These are phyloP conservation scores for Euglossa dilemma DNA, from an alignment of 1,140 invertebrate species.

Conservation along the genomic window DNA sequence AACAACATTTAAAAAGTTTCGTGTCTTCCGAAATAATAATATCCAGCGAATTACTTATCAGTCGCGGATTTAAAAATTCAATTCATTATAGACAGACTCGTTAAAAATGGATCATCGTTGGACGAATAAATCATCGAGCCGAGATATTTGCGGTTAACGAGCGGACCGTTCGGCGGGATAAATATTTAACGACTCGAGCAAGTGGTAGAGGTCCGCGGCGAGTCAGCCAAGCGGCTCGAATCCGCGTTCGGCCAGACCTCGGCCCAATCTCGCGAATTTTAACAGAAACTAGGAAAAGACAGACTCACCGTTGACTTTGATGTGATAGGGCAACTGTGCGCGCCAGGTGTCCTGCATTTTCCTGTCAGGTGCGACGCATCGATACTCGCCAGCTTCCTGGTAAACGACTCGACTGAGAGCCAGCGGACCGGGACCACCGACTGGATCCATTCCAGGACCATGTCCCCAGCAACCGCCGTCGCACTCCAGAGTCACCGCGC, in stretches of 20 bases:
- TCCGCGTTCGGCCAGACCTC: not conserved
- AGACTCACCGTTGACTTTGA: conserved; percentile 84
- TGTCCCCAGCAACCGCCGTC: conserved; percentile 86
- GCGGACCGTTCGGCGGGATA: too few relatives aligned
- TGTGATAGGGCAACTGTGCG: conserved; percentile 82
- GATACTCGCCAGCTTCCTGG: conserved; percentile 89
- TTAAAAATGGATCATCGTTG: too few relatives aligned
- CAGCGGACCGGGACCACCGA: conserved; percentile 84
- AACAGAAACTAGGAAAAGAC: fast-evolving
- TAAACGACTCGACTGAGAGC: conserved; percentile 88
- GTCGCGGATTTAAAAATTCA: too few relatives aligned
- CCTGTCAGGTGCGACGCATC: conserved; percentile 86
- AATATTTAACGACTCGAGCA: too few relatives aligned
- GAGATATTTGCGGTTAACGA: not conserved
- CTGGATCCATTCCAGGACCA: conserved; percentile 85
- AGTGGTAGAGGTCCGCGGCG: not conserved
- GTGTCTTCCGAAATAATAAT: too few relatives aligned
- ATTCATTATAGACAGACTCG: not conserved
- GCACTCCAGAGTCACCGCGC: conserved; percentile 92
- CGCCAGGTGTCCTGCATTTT: conserved; percentile 82
- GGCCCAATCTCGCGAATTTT: not conserved
- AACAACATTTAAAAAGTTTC: too few relatives aligned
- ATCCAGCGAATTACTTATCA: too few relatives aligned
- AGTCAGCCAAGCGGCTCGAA: not conserved
- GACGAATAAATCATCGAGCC: not conserved